These are phyloP conservation scores for Brachionus paranguensis DNA, from an alignment of 1,140 invertebrate species.

Conservation along the genomic window DNA sequence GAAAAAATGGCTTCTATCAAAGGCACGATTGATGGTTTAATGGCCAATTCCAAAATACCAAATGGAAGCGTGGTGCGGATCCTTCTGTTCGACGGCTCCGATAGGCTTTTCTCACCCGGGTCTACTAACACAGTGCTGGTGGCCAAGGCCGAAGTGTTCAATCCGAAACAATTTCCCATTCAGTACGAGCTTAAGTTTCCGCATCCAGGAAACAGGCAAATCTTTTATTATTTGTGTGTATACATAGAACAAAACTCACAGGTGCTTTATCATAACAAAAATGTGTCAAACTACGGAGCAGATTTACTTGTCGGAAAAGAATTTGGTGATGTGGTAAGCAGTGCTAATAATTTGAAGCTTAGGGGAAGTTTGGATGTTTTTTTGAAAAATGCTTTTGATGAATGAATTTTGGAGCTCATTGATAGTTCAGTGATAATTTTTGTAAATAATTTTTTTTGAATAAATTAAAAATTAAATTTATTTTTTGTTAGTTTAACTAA, in stretches of 20 bases:
- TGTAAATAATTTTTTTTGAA: background rate
- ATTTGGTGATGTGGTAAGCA: background rate
- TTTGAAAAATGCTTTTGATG: background rate
- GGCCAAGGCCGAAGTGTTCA: background rate
- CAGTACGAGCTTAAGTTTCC: background rate
- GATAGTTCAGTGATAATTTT: background rate
- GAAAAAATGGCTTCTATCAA: background rate
- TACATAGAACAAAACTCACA: constrained; percentile 14
- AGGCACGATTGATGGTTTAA: background rate
- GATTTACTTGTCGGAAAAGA: background rate
- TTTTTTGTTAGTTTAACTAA: too few relatives aligned
- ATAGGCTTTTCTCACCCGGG: background rate
- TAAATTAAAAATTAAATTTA: background rate
- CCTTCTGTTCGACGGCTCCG: background rate
- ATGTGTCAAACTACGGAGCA: background rate
- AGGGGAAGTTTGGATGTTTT: constrained; percentile 5
- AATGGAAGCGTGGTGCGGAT: background rate
- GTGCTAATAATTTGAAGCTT: background rate
- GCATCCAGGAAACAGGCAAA: background rate
- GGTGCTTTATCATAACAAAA: constrained; percentile 1
- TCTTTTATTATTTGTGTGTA: background rate
- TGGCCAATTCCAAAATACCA: background rate
- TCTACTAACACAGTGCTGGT: background rate
- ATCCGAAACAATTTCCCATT: background rate
- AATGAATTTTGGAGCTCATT: background rate